Conservation (phyloP, 2,888 invertebrate species). For the Callosobruchus maculatus region DNA sequence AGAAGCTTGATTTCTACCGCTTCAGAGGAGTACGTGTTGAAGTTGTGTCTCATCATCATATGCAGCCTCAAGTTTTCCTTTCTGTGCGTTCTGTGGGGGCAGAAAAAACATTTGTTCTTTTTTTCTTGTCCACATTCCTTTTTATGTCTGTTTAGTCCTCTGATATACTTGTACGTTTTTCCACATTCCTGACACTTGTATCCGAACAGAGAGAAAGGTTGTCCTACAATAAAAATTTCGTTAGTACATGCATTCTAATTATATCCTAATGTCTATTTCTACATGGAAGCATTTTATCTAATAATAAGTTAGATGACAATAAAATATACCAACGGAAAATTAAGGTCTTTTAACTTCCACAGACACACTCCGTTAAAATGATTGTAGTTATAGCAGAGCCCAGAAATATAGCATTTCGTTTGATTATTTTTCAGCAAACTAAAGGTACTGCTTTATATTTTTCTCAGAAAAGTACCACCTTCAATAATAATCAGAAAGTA, state of each 20-base stretch:
- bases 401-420: too few species aligned
- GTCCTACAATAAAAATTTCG: neutral
- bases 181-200: constrained; percentile 17
- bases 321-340: too few species aligned
- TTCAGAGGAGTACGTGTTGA: neutral
- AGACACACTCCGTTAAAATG: too few species aligned
- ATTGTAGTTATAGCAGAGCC: too few species aligned
- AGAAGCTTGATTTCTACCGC: neutral
- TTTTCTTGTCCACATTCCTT: constrained; percentile 33
- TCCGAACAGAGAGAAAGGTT: neutral
- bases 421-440: too few species aligned
- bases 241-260: neutral
- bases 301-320: too few species aligned
- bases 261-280: neutral
- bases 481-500: too few species aligned
- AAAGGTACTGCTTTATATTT: too few species aligned
- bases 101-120: constrained; percentile 24
- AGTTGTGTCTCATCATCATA: constrained; percentile 19
- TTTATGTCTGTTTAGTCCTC: constrained; percentile 27
- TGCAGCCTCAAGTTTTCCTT: constrained; percentile 28
- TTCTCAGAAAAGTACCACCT: too few species aligned
- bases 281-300: neutral
- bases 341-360: too few species aligned
- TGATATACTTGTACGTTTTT: constrained; percentile 24
- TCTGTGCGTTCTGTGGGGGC: constrained; percentile 29